Base-by-base conservation (phyloP, 2,113 vertebrate species). In the Paraplagusia blochii region DNA sequence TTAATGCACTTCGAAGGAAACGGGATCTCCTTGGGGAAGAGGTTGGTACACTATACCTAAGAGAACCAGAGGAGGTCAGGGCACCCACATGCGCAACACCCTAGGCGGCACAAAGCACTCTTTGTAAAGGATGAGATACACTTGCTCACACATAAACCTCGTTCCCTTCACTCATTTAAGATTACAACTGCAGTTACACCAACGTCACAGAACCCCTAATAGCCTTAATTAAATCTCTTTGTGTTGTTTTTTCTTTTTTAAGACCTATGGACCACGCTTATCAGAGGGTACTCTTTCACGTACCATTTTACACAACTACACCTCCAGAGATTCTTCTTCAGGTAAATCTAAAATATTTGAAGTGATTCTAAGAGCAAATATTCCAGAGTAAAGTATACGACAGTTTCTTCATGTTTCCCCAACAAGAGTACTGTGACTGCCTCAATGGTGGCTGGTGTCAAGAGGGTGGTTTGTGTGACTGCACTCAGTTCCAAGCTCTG, bases 361-460 rank as follows among this genome's bases (percentile, higher is more conserved):
- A 43, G 16, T 7, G 3, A 44, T 17, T 40, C 16, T 29, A 36
- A 19, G 44, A 17, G 5, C 22, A 54, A 57, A 58, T 12, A 42
- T 3, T 29, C 19, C 38, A 48, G 34, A 12, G 59, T 39, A 5
- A 61, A 49, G 36, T 64, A 14, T 61, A 53, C 12, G 45, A 58
- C 16, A 68, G 19, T 53, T 48, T 68, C 29, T 63, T 42, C 34
- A 9, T 56, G 9, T 84, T 40, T 83, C 65, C 55, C 22, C 22
- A 29, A 2, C 22, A 29, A 92, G 91, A 91, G 70, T 84, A 88
- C 48, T 92, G 91, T 5, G 90, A 91, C 67, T 99, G 97, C 81
- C 96, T 99, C 85, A 99, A 99, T 75, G 97, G 96, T 50, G 96
- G 95, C 77, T 91, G 91, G 88, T 99, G 97, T 91, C 94, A 93